A percentile compares a stretch with the other conserved stretches of the same genome.
Conservation (phyloP, 2,113 vertebrate genomes). For the Colistium nudipinnis region DNA sequence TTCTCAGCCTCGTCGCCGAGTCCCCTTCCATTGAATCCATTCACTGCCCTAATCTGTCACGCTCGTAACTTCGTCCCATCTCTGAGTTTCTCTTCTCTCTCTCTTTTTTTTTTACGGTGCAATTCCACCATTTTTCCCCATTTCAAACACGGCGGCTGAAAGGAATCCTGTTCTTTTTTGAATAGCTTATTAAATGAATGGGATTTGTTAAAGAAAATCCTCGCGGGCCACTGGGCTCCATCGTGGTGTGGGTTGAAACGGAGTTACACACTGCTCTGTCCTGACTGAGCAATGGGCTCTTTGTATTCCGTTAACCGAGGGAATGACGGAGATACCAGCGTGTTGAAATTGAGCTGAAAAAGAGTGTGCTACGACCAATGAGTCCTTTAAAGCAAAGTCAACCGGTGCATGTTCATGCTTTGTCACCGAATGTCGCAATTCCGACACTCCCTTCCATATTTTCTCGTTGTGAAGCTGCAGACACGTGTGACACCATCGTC, state of each 20-base stretch:
- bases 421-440: no score
- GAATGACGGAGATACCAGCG: slow-evolving; percentile 33
- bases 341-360: slow-evolving; percentile 59
- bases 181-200: slow-evolving; percentile 66
- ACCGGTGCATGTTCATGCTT: no score
- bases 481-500: no score
- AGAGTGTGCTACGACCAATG: slow-evolving; percentile 21
- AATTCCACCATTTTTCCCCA: slow-evolving; percentile 60
- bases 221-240: slow-evolving; percentile 49
- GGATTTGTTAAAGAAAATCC: slow-evolving; percentile 65
- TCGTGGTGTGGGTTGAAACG: slow-evolving; percentile 42
- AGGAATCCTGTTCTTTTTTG: slow-evolving; percentile 59
- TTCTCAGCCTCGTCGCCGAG: slow-evolving; percentile 27
- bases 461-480: no score
- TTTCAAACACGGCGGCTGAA: slow-evolving; percentile 56
- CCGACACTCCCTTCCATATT: no score
- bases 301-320: slow-evolving; percentile 47
- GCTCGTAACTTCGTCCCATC: slow-evolving; percentile 22
- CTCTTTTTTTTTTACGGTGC: slow-evolving; percentile 53
- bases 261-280: slow-evolving; percentile 35
- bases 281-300: slow-evolving; percentile 50
- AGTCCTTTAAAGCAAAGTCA: neutral
- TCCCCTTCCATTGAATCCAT: slow-evolving; percentile 41
- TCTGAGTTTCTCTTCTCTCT: slow-evolving; percentile 35
- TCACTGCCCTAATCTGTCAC: slow-evolving; percentile 18